phyloP scores from a whole-genome alignment of 2,113 vertebrate genomes.

The Labrus mixtus region DNA sequence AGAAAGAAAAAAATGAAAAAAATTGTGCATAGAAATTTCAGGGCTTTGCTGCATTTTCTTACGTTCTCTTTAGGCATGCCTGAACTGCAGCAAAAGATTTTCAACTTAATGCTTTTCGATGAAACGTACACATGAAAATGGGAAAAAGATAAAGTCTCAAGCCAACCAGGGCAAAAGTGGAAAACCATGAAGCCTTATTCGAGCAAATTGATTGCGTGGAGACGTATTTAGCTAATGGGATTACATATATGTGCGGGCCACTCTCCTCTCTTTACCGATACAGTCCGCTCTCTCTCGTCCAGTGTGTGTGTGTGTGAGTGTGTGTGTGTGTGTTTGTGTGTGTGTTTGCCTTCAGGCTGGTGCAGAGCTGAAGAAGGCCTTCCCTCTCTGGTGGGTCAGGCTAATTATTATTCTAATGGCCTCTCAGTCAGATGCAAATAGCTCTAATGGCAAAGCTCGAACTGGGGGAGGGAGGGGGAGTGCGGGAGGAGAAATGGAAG shows the following conservation, averaged over 20 bases:
- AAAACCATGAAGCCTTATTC: constrained; percentile 58
- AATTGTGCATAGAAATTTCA: constrained; percentile 35
- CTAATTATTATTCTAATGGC: constrained; percentile 88
- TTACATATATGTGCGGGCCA: constrained; percentile 51
- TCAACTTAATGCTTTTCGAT: constrained; percentile 6
- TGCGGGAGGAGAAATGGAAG: constrained; percentile 42
- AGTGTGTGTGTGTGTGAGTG: constrained; percentile 35
- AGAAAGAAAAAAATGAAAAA: neutral
- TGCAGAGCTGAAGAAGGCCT: constrained; percentile 73
- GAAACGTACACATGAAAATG: neutral
- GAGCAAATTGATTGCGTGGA: constrained; percentile 55
- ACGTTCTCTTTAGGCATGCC: neutral
- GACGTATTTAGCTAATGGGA: constrained; percentile 62
- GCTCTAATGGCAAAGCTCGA: constrained; percentile 81
- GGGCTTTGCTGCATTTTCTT: constrained; percentile 27
- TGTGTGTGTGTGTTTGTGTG: constrained; percentile 38
- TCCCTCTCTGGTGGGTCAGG: constrained; percentile 81
- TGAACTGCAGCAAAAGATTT: constrained; percentile 31
- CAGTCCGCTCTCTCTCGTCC: neutral
- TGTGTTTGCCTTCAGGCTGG: constrained; percentile 55
- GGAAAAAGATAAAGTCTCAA: neutral
- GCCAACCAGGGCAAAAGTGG: constrained; percentile 29
- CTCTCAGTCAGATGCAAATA: constrained; percentile 87
- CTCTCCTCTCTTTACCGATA: neutral
- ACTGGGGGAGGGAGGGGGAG: constrained; percentile 30